phyloP scores from a whole-genome alignment of 2,888 invertebrate genomes.

The Eustalomyia histrio region DNA sequence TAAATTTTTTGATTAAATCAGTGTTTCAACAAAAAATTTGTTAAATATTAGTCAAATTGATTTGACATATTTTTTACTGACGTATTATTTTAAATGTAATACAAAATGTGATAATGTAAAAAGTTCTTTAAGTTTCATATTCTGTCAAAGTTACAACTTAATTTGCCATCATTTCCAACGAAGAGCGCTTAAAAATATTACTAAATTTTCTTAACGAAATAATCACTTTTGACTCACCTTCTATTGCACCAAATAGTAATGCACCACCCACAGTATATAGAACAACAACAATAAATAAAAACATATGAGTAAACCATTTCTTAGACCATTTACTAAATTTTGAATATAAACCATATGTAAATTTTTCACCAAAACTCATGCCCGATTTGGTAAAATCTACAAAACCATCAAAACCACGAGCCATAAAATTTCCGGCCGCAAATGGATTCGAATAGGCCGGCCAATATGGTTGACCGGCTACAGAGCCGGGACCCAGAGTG shows the following conservation, averaged over 20 bases:
- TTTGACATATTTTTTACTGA: no score
- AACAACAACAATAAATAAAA: constrained; percentile 87
- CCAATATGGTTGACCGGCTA: constrained; percentile 75
- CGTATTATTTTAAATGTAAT: no score
- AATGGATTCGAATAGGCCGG: constrained; percentile 77
- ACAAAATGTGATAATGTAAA: no score
- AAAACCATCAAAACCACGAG: constrained; percentile 88
- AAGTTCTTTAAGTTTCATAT: no score
- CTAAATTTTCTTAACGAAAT: no score
- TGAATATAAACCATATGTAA: constrained; percentile 88
- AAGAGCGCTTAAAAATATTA: no score
- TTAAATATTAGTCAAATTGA: no score
- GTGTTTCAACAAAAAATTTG: no score
- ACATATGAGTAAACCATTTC: constrained; percentile 94
- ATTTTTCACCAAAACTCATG: constrained; percentile 90
- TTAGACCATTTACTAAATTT: constrained; percentile 88
- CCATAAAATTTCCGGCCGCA: constrained; percentile 88
- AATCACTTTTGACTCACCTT: constrained; percentile 82
- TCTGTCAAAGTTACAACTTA: no score
- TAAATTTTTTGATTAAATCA: no score
- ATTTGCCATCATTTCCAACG: no score
- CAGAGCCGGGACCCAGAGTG: constrained; percentile 61
- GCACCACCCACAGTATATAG: constrained; percentile 92
- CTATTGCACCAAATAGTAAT: constrained; percentile 87
- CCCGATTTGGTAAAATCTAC: constrained; percentile 90